Evolutionary conservation across 2,888 invertebrate species (phyloP), one percentile per base, ranked within the genome.

Genomic region (Dexiosoma caninum): DNA sequence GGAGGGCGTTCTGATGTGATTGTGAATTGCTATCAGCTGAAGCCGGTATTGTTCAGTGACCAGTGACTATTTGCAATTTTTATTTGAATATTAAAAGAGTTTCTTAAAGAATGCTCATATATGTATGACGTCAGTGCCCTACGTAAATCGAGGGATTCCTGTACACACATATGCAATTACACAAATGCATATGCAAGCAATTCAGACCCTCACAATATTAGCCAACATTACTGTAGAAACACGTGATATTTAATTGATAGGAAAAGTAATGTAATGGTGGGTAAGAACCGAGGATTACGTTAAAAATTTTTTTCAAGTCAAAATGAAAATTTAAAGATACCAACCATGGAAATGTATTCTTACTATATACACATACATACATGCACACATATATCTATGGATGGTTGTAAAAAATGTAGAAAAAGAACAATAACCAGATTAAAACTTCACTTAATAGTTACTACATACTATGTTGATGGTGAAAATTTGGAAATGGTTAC

Each of bases 231-330:
- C 46, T 46, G 62, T 70, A 77, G 70, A 69, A 77, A 77, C 76
- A 77, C 76, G 76, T 77, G 76, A 77, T 55, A 70, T 55, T 70
- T 70, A 77, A 77, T 77, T 77, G 49, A 77, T 21, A 70, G 35
- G 60, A 35, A 77, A 60, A 69, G 42, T 14, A n/a, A 62, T 55
- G 67, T 53, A 59, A 64, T 37, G 40, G 16, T 27, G 57, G 32
- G 3, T 14, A 12, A 12, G 6, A 35, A 44, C 35, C 44, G 57
- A 35, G 49, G 35, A 23, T 23, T 10, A 23, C 35, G 14, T 14
- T 35, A 8, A 12, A 46, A 44, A 42, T 32, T 14, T 32, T 32
- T 14, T 27, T 27, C 4, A 27, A 27, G 6, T 6, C 4, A 27
- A 27, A 5, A 27, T 3, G 6, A 27, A 27, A 27, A 27, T 27